Evolutionary conservation across 1,140 invertebrate genomes (phyloP), one percentile per base, ranked within the genome.

Genomic region (Apis florea): DNA sequence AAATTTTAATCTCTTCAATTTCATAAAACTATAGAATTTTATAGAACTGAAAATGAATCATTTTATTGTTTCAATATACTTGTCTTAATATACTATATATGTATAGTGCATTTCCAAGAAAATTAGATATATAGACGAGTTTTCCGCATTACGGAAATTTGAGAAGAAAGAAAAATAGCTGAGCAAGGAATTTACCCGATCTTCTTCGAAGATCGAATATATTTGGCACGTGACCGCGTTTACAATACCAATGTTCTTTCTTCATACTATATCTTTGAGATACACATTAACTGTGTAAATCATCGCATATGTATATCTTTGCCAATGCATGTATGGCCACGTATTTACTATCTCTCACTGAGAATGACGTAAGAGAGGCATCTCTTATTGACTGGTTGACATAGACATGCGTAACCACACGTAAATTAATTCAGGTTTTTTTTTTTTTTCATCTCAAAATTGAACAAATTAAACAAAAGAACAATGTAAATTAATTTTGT

Each of bases 361-460:
- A 47, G 19, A 49, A 31, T 77, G 64, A 77, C 74, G 83, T 82
- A 83, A 77, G 71, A 69, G 49, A 24, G 26, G 19, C 26, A 83
- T 72, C 69, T 79, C 54, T 69, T 83, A 77, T 66, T 66, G 80
- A 83, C 64, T 71, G 24, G 67, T 58, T 72, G 76, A 87, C 73
- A 82, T 87, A 83, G 85, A 80, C 58, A 56, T 56, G 74, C 75
- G 79, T 85, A 75, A 86, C 79, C 59, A 75, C 59, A 31, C 63
- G 51, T 72, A 67, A 26, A 31, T 79, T 61, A 53, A 54, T 40
- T 8, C 21, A 40, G 31, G 13, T 19, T 54, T 15, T 64, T 68
- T 31, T 15, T 17, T 54, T 40, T 21, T 71, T 21, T 53, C 26
- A 24, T 8, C 0, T 31, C n/a, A 10, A 53, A 54, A 63, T 63